Evolutionary conservation across 2,888 invertebrate genomes (phyloP), one percentile per base, ranked within the genome.

Genomic region (Augiades crinisus): DNA sequence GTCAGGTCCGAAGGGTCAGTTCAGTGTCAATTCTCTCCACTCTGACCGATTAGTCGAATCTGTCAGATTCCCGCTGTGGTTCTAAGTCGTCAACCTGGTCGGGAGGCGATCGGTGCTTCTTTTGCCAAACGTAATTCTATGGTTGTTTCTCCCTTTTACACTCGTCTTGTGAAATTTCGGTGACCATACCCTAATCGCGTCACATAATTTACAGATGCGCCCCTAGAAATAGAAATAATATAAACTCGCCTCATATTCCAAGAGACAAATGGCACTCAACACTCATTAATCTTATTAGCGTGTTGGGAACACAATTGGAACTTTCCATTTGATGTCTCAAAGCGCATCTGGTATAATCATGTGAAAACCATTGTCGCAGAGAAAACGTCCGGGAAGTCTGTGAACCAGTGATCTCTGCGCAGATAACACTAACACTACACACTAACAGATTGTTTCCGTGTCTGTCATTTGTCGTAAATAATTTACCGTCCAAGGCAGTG

Each of bases 301-400:
- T 46, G 44, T 44, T 16, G 31, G 31, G 19, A 44, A 44, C 33
- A 12, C 31, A 46, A 46, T 46, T 46, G 22, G 38, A 53, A 52
- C 56, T 61, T 62, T 65, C 62, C 60, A 62, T 61, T 59, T 58
- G 56, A 58, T 55, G 56, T 55, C 55, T 56, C 54, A 61, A 58
- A 58, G 57, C 55, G 55, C 44, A 55, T 54, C 51, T 51, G 38
- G 47, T 58, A 60, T 78, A 78, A 81, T 81, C 70, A 73, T 82
- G 83, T 66, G 84, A 81, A 79, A 64, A 66, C 60, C 69, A 79
- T 82, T 81, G 79, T 82, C 71, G 47, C 65, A 62, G 73, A 58
- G 72, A 71, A 75, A 72, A 64, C 59, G 37, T 14, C 53, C 55
- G 58, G 60, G 63, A 66, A 67, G 58, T 55, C 68, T 80, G 76